These are phyloP conservation scores for Xylocopa sonorina DNA, from an alignment of 1,140 invertebrate species.

Conservation along the genomic window DNA sequence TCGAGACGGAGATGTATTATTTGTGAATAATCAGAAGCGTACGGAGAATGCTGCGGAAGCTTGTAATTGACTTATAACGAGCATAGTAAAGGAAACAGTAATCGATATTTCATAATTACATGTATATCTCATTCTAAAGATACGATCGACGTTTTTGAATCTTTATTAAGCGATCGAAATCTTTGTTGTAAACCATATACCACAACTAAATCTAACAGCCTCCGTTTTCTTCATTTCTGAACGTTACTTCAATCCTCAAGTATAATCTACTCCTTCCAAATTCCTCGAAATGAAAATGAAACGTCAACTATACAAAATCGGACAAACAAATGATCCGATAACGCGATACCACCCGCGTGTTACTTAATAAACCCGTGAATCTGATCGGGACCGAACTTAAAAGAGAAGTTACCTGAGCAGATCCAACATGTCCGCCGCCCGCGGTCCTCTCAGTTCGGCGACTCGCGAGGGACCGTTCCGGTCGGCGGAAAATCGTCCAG, in stretches of 20 bases:
- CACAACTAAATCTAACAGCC: too few relatives aligned
- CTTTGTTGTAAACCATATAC: too few relatives aligned
- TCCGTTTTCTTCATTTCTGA: too few relatives aligned
- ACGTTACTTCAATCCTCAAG: too few relatives aligned
- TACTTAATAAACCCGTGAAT: background rate
- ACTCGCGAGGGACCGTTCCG: background rate
- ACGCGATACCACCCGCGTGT: too few relatives aligned
- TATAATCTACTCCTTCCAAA: too few relatives aligned
- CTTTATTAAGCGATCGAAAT: too few relatives aligned
- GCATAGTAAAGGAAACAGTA: background rate
- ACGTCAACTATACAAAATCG: too few relatives aligned
- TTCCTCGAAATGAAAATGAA: too few relatives aligned
- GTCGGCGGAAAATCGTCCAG: constrained; percentile 12
- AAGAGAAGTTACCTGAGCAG: constrained; percentile 10
- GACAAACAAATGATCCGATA: too few relatives aligned
- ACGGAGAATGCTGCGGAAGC: too few relatives aligned
- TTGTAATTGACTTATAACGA: background rate
- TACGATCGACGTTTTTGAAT: background rate
- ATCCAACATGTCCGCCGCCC: background rate
- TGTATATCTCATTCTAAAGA: background rate
- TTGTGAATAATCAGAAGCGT: background rate
- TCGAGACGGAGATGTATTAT: background rate
- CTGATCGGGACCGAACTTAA: background rate
- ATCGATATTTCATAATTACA: background rate
- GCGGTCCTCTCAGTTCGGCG: background rate